Evolutionary conservation across 2,113 vertebrate species (phyloP), one percentile per base, ranked within the genome.

Genomic region (Grammomys surdaster): DNA sequence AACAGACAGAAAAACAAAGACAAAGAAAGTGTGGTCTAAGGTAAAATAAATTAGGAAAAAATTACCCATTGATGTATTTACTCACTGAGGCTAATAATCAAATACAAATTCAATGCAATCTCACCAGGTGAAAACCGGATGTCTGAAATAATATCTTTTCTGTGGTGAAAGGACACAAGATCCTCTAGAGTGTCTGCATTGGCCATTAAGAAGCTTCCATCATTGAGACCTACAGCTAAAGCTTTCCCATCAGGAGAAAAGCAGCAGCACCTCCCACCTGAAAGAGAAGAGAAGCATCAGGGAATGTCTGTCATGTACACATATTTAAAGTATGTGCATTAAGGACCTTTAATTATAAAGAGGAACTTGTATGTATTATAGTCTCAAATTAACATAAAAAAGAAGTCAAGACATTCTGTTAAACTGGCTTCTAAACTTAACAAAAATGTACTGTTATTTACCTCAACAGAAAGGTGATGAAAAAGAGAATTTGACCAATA

Each of bases 171-270:
- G 93, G 99, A 99, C 93, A 99, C 99, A 91, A 99, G 98, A 98
- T 99, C 99, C 96, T 99, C 99, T 90, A 99, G 98, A 65, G 99
- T 99, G 98, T 99, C 99, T 94, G 99, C 99, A 95, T 99, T 99
- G 96, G 99, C 99, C 93, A 99, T 99, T 93, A 99, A 98, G 98
- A 99, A 99, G 97, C 99, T 99, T 97, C 99, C 99, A 80, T 99
- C 99, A 0, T 99, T 99, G 95, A 99, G 99, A 85, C 99, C 99
- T 95, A 99, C 99, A 0, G 99, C 99, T 98, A 99, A 98, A 87
- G 99, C 99, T 98, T 99, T 99, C 91, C 99, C 99, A 87, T 99
- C 99, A 28, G 99, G 99, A 96, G 99, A 99, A 98, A 99, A 99
- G 97, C 99, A 99, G 98, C 99, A 99, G 98, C 99, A 99, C n/a